Conservation (phyloP, 2,113 vertebrate species). For the Procavia capensis region DNA sequence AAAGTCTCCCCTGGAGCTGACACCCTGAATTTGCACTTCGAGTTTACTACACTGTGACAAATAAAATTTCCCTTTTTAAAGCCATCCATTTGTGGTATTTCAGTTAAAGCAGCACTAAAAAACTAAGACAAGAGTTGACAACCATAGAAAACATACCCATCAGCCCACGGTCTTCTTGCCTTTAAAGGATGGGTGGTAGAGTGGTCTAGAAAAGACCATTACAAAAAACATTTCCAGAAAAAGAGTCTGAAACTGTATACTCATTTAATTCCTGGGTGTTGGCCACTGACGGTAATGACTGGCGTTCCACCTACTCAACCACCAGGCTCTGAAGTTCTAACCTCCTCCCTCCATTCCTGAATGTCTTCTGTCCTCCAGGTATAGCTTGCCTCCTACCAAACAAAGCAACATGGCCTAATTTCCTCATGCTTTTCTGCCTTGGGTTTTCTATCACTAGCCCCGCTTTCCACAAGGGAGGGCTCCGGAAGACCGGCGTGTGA, state of each 20-base stretch:
- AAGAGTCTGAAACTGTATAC: background rate
- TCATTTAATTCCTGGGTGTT: background rate
- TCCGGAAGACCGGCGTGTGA: background rate
- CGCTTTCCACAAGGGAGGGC: background rate
- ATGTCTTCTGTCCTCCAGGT: background rate
- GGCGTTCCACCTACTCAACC: background rate
- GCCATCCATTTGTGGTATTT: too few species aligned
- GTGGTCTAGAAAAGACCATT: background rate
- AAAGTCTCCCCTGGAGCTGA: too few species aligned
- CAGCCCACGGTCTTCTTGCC: background rate
- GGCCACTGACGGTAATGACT: background rate
- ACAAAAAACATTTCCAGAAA: background rate
- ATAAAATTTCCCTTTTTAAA: too few species aligned
- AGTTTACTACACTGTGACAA: too few species aligned
- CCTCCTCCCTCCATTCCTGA: background rate
- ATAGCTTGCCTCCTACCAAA: background rate
- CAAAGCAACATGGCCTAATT: background rate
- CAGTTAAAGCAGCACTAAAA: too few species aligned
- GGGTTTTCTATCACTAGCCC: background rate
- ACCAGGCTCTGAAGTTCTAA: background rate
- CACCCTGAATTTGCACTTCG: too few species aligned
- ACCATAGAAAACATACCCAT: background rate
- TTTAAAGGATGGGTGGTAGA: background rate
- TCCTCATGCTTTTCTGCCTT: background rate
- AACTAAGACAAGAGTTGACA: background rate